Conservation (phyloP, 53 echinoderm and acorn worm genomes). For the Echinarachnius parma region DNA sequence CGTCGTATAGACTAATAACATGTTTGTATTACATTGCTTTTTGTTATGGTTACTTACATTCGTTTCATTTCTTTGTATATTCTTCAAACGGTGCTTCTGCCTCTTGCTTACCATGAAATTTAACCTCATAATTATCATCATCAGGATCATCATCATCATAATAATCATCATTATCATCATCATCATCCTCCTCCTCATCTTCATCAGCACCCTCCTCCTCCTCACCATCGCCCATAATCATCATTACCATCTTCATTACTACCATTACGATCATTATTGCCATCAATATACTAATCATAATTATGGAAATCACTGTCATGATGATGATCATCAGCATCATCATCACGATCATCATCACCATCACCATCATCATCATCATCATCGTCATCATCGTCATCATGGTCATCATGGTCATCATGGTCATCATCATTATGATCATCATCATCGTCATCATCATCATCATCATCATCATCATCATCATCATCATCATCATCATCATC, state of each 20-base stretch:
- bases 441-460: slow-evolving; percentile 7
- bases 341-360: slow-evolving; percentile 11
- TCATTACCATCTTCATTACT: slow-evolving; percentile 1
- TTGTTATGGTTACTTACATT: too few relatives aligned
- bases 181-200: too few relatives aligned
- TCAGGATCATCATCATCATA: too few relatives aligned
- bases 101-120: too few relatives aligned
- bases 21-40: too few relatives aligned
- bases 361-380: slow-evolving; percentile 13
- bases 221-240: background rate
- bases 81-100: too few relatives aligned
- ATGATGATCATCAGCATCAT: slow-evolving; percentile 3
- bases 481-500: background rate
- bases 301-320: background rate
- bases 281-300: background rate
- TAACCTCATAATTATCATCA: too few relatives aligned
- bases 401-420: background rate
- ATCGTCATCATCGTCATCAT: slow-evolving; percentile 10
- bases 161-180: background rate
- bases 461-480: background rate
- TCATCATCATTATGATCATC: slow-evolving; percentile 7
- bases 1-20: too few relatives aligned
- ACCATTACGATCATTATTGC: slow-evolving; percentile 5
- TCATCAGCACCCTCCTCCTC: background rate
- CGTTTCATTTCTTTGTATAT: too few relatives aligned